A percentile compares a stretch with the other conserved stretches of the same genome.
These are phyloP conservation scores for Oryzias dopingdopingensis DNA, from an alignment of 2,797 vertebrate genomes.

Conservation along the genomic window DNA sequence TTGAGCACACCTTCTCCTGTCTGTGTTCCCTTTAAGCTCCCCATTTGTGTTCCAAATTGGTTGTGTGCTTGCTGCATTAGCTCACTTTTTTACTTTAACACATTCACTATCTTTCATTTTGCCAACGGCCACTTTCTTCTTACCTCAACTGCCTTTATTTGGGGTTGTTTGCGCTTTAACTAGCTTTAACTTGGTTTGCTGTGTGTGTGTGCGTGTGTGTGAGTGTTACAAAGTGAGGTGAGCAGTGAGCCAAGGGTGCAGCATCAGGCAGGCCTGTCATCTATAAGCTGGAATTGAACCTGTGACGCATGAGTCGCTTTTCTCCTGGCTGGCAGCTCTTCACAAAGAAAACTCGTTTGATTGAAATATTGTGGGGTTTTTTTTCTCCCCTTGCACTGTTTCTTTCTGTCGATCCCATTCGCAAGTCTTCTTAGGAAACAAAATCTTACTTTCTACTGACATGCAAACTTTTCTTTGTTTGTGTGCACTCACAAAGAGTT, in stretches of 20 bases:
- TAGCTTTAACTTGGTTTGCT: constrained; percentile 50
- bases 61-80: constrained; percentile 57
- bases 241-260: constrained; percentile 69
- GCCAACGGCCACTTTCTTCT: constrained; percentile 66
- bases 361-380: constrained; percentile 66
- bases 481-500: constrained; percentile 60
- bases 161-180: constrained; percentile 65
- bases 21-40: constrained; percentile 74
- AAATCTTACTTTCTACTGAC: constrained; percentile 70
- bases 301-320: constrained; percentile 62
- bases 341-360: constrained; percentile 69
- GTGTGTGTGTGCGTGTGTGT: constrained; percentile 17
- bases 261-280: constrained; percentile 76
- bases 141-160: constrained; percentile 42
- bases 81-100: constrained; percentile 63
- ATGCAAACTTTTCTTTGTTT: constrained; percentile 79
- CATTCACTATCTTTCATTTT: constrained; percentile 64
- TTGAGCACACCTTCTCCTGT: constrained; percentile 74
- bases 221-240: constrained; percentile 60
- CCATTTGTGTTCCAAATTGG: constrained; percentile 76
- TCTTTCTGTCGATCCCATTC: constrained; percentile 68
- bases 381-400: constrained; percentile 43
- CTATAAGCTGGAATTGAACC: constrained; percentile 72
- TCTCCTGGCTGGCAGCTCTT: constrained; percentile 64
- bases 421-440: constrained; percentile 62